These are phyloP conservation scores for Entomobrya multifasciata DNA, from an alignment of 2,888 invertebrate genomes.

Conservation along the genomic window DNA sequence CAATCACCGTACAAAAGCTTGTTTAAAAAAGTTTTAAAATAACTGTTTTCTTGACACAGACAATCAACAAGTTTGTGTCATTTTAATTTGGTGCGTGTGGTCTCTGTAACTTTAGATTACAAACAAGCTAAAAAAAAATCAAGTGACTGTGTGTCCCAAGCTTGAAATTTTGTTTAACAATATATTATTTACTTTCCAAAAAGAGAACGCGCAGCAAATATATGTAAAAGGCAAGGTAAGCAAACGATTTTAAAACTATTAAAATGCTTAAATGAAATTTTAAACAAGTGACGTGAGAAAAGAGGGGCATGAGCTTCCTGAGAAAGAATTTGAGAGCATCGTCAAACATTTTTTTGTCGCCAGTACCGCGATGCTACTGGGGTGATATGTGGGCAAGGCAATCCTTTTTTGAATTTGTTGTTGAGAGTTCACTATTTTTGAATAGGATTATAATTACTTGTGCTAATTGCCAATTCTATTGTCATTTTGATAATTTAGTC, in stretches of 20 bases:
- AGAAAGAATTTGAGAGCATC: not conserved
- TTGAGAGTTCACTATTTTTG: not conserved
- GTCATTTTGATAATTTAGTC: conserved; percentile 44
- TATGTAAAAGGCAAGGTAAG: not conserved
- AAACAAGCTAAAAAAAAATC: too few relatives aligned
- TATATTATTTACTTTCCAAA: not conserved
- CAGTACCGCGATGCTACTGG: not conserved
- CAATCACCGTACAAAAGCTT: conserved; percentile 3
- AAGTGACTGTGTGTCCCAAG: too few relatives aligned
- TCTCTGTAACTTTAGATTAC: not conserved
- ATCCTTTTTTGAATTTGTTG: not conserved
- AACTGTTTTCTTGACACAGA: not conserved
- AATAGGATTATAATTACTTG: conserved; percentile 39
- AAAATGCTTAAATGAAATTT: not conserved
- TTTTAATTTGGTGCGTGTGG: conserved; percentile 14
- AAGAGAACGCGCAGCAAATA: not conserved
- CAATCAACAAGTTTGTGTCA: conserved; percentile 11
- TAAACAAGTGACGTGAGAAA: not conserved
- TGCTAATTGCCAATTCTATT: conserved; percentile 44
- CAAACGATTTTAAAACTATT: not conserved
- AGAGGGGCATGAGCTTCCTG: not conserved
- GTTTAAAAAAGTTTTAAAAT: conserved; percentile 14
- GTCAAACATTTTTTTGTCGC: not conserved
- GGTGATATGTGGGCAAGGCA: not conserved
- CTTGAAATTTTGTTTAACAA: not conserved